These are phyloP conservation scores for Chroicocephalus ridibundus DNA, from an alignment of 2,113 vertebrate species.

Conservation along the genomic window DNA sequence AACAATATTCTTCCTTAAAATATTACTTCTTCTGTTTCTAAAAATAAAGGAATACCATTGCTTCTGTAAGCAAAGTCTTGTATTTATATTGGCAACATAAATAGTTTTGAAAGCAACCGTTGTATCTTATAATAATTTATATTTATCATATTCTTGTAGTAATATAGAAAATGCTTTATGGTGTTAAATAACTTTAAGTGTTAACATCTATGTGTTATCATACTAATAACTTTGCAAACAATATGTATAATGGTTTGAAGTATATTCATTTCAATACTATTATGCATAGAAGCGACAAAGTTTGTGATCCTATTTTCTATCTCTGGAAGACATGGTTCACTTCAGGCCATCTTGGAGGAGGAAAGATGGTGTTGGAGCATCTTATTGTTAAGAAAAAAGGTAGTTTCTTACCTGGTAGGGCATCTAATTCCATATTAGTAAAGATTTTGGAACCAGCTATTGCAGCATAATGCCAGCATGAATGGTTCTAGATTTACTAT, in stretches of 20 bases:
- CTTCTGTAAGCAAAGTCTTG: background rate
- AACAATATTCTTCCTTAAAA: background rate
- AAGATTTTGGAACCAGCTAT: background rate
- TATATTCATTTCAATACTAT: background rate
- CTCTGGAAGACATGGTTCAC: background rate
- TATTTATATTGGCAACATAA: background rate
- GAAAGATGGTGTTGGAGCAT: background rate
- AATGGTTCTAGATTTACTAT: background rate
- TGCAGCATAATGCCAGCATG: background rate
- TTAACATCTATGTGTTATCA: background rate
- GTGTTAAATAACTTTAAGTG: background rate
- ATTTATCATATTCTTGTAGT: background rate
- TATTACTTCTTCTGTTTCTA: background rate
- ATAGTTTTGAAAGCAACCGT: background rate
- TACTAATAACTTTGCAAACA: background rate
- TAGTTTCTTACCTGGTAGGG: background rate
- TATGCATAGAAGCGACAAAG: background rate
- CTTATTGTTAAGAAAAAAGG: background rate
- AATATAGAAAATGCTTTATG: background rate
- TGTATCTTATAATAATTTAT: background rate
- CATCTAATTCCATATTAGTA: background rate
- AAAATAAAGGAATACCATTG: background rate
- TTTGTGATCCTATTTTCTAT: background rate
- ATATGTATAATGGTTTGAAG: background rate
- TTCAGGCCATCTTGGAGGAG: background rate